Percentiles rank a stretch among this genome's conserved stretches.
Conservation (phyloP, 53 echinoderm and acorn worm species). For the Henricia sp. region DNA sequence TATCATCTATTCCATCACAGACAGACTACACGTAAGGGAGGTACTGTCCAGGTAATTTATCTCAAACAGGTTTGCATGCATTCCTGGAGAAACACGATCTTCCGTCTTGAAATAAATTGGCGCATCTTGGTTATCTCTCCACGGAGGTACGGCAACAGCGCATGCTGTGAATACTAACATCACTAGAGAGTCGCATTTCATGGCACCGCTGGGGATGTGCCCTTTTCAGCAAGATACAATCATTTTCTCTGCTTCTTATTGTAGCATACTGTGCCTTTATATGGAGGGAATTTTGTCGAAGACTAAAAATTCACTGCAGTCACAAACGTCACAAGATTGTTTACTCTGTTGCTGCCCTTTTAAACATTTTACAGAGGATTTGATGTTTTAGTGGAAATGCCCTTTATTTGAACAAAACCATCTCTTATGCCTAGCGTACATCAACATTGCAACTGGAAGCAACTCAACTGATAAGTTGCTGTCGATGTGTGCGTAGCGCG, state of each 20-base stretch:
- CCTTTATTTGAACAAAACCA: no score
- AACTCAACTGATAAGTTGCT: no score
- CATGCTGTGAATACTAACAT: not conserved
- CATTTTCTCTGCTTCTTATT: not conserved
- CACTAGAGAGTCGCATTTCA: not conserved
- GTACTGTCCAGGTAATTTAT: conserved; percentile 17
- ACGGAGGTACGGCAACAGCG: not conserved
- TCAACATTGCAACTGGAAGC: no score
- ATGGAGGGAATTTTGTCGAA: not conserved
- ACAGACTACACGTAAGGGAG: not conserved
- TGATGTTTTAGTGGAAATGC: no score
- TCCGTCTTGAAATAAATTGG: conserved; percentile 15
- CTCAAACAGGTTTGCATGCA: conserved; percentile 24
- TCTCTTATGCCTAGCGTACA: no score
- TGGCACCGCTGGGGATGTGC: not conserved
- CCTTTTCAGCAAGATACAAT: not conserved
- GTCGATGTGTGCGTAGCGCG: no score
- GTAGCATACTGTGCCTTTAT: not conserved
- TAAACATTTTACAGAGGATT: no score
- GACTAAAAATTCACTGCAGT: not conserved
- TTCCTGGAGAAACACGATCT: conserved; percentile 29
- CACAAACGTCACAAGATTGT: no score
- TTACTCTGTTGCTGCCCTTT: no score
- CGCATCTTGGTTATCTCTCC: not conserved
- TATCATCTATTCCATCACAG: not conserved